Evolutionary conservation across 2,888 invertebrate genomes (phyloP), one percentile per base, ranked within the genome.

Genomic region (Perizoma flavofasciatum): DNA sequence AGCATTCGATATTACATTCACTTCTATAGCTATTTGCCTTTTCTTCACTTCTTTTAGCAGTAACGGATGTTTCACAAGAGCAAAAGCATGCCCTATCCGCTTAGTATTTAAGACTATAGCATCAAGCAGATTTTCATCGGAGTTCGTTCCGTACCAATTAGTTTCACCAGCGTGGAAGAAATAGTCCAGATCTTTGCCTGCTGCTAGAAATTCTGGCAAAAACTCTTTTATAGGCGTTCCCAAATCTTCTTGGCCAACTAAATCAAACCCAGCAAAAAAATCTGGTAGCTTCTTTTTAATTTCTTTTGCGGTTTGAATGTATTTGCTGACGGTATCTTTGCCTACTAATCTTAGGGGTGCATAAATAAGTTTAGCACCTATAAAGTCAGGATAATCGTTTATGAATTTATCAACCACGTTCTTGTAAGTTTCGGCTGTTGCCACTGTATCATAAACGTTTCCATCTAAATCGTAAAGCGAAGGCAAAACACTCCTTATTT

Each of bases 121-220:
- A 73, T 97, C 97, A 40, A 95, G 82, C 49, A 97, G 75, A 82
- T 97, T 97, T 68, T 95, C 94, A 76, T 97, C 97, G 0, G 94
- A 93, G 0, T 83, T 79, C 5, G 85, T 86, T 5, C 94, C 96
- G 72, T 92, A 93, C 96, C 96, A 96, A 74, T 95, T 95, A 0
- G 97, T 96, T 86, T 97, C 97, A 0, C 96, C 97, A 0, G 96
- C 96, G 75, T 97, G 97, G 66, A 97, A 96, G 74, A 95, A 96
- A 71, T 94, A 95, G 54, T 94, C 91, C 5, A 96, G 81, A 4
- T 92, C 81, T 0, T 92, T 79, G 0, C 91, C 82, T 10, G 92
- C 78, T 45, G 86, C 74, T 6, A 91, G 73, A 5, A 96, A 74
- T 65, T 93, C 86, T 0, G 93, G 82, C 0, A 94, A 77, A 70